Percentiles rank a stretch among this genome's conserved stretches.
Evolutionary conservation across 2,797 vertebrate genomes (phyloP).

Genomic region (Taeniopygia guttata): DNA sequence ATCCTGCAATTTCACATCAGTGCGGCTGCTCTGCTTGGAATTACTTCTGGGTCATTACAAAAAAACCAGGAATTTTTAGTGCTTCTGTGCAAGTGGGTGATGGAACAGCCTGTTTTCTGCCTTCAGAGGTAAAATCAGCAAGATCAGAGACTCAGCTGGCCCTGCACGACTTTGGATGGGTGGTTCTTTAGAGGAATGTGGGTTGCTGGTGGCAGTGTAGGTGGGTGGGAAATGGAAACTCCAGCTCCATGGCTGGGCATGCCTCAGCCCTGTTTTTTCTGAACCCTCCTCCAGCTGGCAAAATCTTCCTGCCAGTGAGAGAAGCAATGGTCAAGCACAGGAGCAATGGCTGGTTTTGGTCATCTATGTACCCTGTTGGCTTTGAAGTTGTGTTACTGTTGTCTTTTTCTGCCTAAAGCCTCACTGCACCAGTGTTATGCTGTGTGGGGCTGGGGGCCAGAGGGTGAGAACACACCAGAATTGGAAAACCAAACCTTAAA

Average conservation of each 20-base stretch:
- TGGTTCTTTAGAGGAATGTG: neutral
- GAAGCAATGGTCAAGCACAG: neutral
- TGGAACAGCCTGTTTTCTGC: neutral
- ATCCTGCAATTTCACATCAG: neutral
- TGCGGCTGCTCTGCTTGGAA: neutral
- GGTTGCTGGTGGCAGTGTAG: rapidly evolving
- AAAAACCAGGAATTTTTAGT: neutral
- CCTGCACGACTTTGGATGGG: neutral
- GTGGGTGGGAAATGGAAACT: neutral
- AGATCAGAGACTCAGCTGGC: neutral
- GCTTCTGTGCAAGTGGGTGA: neutral
- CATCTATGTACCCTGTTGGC: rapidly evolving
- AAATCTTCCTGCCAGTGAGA: neutral
- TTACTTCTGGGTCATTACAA: neutral
- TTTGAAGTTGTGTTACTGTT: neutral
- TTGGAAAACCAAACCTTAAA: neutral
- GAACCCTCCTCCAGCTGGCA: neutral
- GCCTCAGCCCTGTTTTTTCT: neutral
- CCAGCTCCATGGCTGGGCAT: neutral
- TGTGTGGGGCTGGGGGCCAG: neutral
- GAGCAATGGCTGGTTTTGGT: neutral
- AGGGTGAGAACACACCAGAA: neutral
- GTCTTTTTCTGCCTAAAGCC: neutral
- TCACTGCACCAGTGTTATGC: rapidly evolving
- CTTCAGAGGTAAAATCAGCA: neutral